Percentiles rank a stretch among this genome's conserved stretches.
Evolutionary conservation across 1,140 invertebrate genomes (phyloP).

Genomic region (Polyergus mexicanus): DNA sequence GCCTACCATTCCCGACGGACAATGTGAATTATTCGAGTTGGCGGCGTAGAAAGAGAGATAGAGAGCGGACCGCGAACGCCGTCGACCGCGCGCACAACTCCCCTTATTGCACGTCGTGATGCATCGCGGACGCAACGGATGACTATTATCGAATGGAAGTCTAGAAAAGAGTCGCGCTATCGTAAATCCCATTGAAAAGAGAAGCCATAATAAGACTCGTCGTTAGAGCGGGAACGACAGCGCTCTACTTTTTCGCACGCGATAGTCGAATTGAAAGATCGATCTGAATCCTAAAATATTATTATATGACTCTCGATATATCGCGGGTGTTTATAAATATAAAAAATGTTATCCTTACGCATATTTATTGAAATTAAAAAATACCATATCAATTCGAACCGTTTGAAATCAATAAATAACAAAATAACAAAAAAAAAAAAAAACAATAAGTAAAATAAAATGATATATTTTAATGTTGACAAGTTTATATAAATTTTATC

Average conservation of each 20-base stretch:
- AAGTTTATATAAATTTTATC: not conserved
- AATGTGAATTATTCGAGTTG: slow-evolving; percentile 87
- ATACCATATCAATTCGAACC: not conserved
- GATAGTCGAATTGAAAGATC: not conserved
- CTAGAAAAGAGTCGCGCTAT: slow-evolving; percentile 54
- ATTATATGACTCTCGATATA: not conserved
- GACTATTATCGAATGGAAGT: slow-evolving; percentile 64
- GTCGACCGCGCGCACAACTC: slow-evolving; percentile 64
- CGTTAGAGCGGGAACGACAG: not conserved
- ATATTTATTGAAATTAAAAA: not conserved
- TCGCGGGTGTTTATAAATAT: not conserved
- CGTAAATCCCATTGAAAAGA: slow-evolving; percentile 68
- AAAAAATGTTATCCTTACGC: not conserved
- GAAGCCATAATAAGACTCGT: slow-evolving; percentile 14
- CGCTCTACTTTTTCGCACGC: not conserved
- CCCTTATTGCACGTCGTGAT: slow-evolving; percentile 46
- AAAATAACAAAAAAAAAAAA: no score
- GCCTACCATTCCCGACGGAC: slow-evolving; percentile 85
- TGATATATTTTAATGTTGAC: not conserved
- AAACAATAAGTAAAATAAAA: not conserved
- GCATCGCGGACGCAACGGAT: slow-evolving; percentile 64
- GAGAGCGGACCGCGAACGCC: slow-evolving; percentile 70
- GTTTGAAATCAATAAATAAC: not conserved
- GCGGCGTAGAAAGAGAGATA: slow-evolving; percentile 77
- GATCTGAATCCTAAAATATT: slow-evolving; percentile 4